A percentile compares a stretch with the other conserved stretches of the same genome.
phyloP scores from a whole-genome alignment of 2,113 vertebrate genomes.

The Myotis davidii region DNA sequence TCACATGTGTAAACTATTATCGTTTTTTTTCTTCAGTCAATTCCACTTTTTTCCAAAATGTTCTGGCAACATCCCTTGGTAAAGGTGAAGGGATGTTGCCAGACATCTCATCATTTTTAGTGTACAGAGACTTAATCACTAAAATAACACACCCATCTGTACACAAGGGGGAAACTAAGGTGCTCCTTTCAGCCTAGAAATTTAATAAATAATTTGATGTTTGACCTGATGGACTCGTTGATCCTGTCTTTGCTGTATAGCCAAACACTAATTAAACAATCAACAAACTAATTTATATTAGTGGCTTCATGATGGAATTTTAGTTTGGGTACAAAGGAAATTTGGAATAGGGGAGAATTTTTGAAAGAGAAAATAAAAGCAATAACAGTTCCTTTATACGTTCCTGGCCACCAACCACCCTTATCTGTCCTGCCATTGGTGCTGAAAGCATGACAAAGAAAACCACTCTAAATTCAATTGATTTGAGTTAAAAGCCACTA shows the following conservation, averaged over 20 bases:
- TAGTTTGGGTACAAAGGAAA: neutral
- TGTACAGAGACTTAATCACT: neutral
- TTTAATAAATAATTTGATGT: neutral
- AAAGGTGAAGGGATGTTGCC: too few species aligned
- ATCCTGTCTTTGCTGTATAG: conserved; percentile 8
- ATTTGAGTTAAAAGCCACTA: conserved; percentile 65
- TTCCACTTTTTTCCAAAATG: neutral
- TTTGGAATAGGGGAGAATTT: neutral
- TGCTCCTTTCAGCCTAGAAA: neutral
- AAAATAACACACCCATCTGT: neutral
- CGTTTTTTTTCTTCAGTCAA: neutral
- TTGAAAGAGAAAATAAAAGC: neutral
- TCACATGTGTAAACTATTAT: neutral
- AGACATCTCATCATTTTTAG: neutral
- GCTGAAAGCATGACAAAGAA: conserved; percentile 56
- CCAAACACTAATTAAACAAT: neutral
- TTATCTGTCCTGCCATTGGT: conserved; percentile 12
- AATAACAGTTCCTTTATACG: neutral
- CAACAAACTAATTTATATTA: neutral
- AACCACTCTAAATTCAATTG: conserved; percentile 36
- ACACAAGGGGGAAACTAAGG: neutral
- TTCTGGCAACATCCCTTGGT: neutral
- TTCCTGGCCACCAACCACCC: neutral
- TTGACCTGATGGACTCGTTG: neutral
- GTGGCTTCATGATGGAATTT: neutral